These are phyloP conservation scores for Nymphalis polychloros DNA, from an alignment of 2,888 invertebrate genomes.

Conservation along the genomic window DNA sequence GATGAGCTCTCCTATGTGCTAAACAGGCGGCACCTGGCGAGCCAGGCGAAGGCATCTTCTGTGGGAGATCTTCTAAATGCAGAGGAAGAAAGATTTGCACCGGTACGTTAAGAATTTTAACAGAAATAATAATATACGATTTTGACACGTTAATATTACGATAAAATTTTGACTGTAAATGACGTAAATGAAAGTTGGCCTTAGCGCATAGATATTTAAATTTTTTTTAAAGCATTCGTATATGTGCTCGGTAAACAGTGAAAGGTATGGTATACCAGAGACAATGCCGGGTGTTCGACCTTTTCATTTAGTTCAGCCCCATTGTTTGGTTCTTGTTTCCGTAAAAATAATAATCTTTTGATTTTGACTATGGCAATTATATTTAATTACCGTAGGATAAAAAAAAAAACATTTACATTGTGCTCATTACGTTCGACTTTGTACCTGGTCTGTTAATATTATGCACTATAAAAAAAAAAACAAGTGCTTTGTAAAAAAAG, in stretches of 20 bases:
- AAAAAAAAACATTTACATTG: no score
- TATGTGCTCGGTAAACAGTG: slow-evolving; percentile 35
- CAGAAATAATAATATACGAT: slow-evolving; percentile 6
- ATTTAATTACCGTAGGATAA: slow-evolving; percentile 3
- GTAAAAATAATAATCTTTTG: slow-evolving; percentile 22
- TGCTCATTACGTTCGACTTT: no score
- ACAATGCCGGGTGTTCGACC: slow-evolving; percentile 41
- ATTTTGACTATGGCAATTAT: slow-evolving; percentile 6
- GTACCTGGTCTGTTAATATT: no score
- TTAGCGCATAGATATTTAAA: slow-evolving; percentile 17
- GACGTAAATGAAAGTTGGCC: slow-evolving; percentile 31
- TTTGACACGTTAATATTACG: slow-evolving; percentile 11
- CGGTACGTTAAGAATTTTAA: slow-evolving; percentile 54
- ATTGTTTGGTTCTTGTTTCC: slow-evolving; percentile 36
- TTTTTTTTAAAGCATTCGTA: slow-evolving; percentile 11
- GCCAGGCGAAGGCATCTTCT: slow-evolving; percentile 74
- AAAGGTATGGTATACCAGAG: slow-evolving; percentile 31
- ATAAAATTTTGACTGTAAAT: slow-evolving; percentile 14
- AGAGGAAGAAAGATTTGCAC: slow-evolving; percentile 68
- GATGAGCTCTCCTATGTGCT: slow-evolving; percentile 78
- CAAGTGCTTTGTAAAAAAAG: no score
- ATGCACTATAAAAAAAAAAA: no score
- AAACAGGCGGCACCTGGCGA: slow-evolving; percentile 69
- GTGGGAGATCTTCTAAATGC: slow-evolving; percentile 76
- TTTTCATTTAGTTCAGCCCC: slow-evolving; percentile 38